Conservation (phyloP, 30 jellyfish, hydroid and myxozoan genomes). For the Aurelia aurita complex sp. Pacific region DNA sequence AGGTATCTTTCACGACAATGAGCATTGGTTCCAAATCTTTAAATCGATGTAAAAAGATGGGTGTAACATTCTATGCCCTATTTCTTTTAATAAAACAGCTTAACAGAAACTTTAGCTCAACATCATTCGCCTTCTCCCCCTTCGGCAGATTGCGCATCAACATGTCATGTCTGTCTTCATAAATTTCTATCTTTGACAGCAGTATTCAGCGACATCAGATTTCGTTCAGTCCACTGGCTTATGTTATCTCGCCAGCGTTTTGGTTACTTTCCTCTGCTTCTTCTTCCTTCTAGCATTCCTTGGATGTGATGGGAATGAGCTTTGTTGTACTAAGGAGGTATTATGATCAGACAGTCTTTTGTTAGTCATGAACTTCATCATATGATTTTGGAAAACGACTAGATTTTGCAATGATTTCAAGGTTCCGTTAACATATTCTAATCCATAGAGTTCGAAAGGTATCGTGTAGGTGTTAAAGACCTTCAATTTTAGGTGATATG, state of each 20-base stretch:
- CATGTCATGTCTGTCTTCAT: conserved; percentile 11
- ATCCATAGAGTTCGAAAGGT: conserved; percentile 20
- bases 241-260: conserved; percentile 46
- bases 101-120: too few species aligned
- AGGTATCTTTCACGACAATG: too few species aligned
- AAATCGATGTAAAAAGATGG: too few species aligned
- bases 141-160: conserved; percentile 10
- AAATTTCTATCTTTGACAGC: conserved; percentile 1
- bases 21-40: too few species aligned
- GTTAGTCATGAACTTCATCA: too few species aligned
- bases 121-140: too few species aligned
- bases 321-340: too few species aligned
- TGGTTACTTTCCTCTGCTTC: conserved; percentile 2
- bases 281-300: conserved; percentile 39
- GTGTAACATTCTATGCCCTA: too few species aligned
- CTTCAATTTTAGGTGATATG: neutral
- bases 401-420: conserved; percentile 4
- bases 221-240: conserved; percentile 17
- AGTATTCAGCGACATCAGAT: neutral
- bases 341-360: too few species aligned
- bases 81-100: too few species aligned
- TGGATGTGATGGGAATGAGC: neutral
- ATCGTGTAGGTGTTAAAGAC: conserved; percentile 30
- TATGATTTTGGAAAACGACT: too few species aligned
- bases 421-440: conserved; percentile 35